Base-by-base conservation (phyloP, 1,140 invertebrate species). In the Coptotermes formosanus region DNA sequence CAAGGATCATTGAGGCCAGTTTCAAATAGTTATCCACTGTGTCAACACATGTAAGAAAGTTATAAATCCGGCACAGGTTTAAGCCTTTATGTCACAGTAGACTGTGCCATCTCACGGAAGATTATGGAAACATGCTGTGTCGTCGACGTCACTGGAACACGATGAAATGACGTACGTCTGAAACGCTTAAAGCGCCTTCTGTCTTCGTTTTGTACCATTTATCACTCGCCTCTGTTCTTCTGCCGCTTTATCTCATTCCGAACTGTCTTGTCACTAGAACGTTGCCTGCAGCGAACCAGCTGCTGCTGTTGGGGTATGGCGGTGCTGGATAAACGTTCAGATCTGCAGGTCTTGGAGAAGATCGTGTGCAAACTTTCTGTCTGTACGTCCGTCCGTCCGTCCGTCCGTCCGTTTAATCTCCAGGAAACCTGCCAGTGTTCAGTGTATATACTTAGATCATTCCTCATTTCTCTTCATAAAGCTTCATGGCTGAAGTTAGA, bases 31-130 rank as follows among this genome's bases (percentile, higher is more conserved):
- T n/a, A 75, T 30, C 25, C n/a, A 11, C 14, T 75, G 25, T 30
- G 64, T 75, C n/a, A 75, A 30, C 64, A 75, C 64, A 12, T 75
- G 64, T 75, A 75, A 75, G 64, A 75, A 75, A 75, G n/a, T 75
- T n/a, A 16, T 14, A 75, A 75, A 75, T 75, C 64, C 64, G 1
- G 14, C 16, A 75, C 9, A 16, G 25, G 14, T 75, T 75, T 75
- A 30, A 75, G 64, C 64, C n/a, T 75, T 6, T 75, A 12, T 75
- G 64, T 30, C 64, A 69, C 64, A 75, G 14, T 75, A 16, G 64
- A 25, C 64, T 30, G 9, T 75, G n/a, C 8, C 25, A 30, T 75
- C 64, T 75, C 64, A 75, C 64, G n/a, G 64, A 30, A 75, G 64
- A 75, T 75, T 75, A 75, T 30, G 64, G 64, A 75, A 75, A 75